Percentiles rank a stretch among this genome's conserved stretches.
These are phyloP conservation scores for Artibeus lituratus DNA, from an alignment of 2,797 vertebrate genomes.

Conservation along the genomic window DNA sequence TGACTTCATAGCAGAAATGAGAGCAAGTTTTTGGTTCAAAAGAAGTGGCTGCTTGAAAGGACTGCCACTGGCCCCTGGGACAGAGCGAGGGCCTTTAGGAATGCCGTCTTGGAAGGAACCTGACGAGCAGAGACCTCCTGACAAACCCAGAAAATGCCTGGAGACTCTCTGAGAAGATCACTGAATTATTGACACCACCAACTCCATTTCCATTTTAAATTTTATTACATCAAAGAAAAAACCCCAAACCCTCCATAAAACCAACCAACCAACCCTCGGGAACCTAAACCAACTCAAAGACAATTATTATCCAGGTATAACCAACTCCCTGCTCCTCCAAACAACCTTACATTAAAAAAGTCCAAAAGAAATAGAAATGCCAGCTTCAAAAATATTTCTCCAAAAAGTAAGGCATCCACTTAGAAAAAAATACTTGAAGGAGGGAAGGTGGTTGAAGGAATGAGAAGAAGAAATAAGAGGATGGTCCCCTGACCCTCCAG, in stretches of 20 bases:
- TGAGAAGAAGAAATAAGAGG: conserved; percentile 14
- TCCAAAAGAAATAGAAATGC: conserved; percentile 73
- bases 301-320: conserved; percentile 21
- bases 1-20: not conserved
- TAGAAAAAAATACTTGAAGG: conserved; percentile 33
- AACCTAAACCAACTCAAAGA: conserved; percentile 53
- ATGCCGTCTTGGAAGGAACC: not conserved
- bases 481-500: conserved; percentile 45
- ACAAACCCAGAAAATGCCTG: not conserved
- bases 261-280: conserved; percentile 40
- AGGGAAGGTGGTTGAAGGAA: conserved; percentile 34
- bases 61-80: not conserved
- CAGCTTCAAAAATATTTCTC: conserved; percentile 75
- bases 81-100: not conserved
- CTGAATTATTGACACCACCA: conserved; percentile 10
- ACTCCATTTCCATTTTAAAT: conserved; percentile 56
- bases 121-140: not conserved
- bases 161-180: not conserved
- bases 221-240: conserved; percentile 74
- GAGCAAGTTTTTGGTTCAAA: not conserved
- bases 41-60: not conserved
- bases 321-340: not conserved
- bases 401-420: conserved; percentile 78
- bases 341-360: conserved; percentile 53
- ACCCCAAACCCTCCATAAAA: conserved; percentile 22